Evolutionary conservation across 2,888 invertebrate genomes (phyloP), one percentile per base, ranked within the genome.

Genomic region (Leptopterna dolabrata): DNA sequence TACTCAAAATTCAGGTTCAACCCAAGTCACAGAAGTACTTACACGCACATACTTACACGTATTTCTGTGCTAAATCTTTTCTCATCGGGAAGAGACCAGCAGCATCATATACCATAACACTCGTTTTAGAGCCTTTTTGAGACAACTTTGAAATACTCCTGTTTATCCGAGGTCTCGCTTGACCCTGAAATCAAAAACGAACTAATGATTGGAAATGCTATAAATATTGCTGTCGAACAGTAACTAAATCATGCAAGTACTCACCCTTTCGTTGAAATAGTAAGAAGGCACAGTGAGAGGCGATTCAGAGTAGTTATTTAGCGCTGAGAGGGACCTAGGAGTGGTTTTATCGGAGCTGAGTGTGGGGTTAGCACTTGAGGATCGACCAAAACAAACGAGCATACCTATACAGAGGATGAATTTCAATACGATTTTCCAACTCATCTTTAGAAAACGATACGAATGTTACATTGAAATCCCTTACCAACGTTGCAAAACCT

Each of bases 401-500:
- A 95, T 94, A 90, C 94, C 94, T 94, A 55, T 83, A 84, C 29
- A 84, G 76, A 13, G 78, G 14, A 43, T 19, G 85, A 76, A 30
- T 7, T 11, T 13, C 70, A 70, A 70, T 13, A 1, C 1, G 29
- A n/a, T 30, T 82, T 87, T 86, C 47, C 36, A 70, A 29, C 9
- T 14, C 36, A 7, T 36, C 4, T 36, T 36, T 36, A 36, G 4
- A n/a, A n/a, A n/a, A n/a, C n/a, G n/a, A n/a, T n/a, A n/a, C n/a
- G n/a, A n/a, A n/a, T n/a, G n/a, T n/a, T 70, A 14, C 70, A 14
- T 70, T 9, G 19, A 70, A 70, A 11, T 83, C 16, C 29, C 85
- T 89, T 90, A 93, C 97, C 97, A 29, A 96, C 96, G 36, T 96
- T 96, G 92, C 97, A 97, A 93, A 98, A 99, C 90, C 96, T 95